Evolutionary conservation across 2,888 invertebrate species (phyloP).

Genomic region (Mesopsocus fuscifrons): DNA sequence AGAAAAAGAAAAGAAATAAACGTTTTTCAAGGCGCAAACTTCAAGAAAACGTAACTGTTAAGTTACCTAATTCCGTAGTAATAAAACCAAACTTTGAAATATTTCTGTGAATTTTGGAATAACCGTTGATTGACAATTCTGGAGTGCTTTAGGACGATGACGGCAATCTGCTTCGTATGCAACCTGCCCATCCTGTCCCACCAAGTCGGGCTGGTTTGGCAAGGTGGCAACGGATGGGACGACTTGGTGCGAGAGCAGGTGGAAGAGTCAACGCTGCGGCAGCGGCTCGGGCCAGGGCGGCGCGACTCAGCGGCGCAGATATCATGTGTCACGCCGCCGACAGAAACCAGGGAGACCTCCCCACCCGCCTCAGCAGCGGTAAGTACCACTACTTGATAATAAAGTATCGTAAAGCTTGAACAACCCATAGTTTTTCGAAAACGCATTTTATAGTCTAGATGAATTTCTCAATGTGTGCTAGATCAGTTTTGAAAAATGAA

Average conservation of each 20-base stretch:
- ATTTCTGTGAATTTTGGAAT: no score
- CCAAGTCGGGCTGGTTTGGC: constrained; percentile 87
- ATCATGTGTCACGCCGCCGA: constrained; percentile 62
- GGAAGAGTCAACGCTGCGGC: constrained; percentile 69
- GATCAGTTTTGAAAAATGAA: no score
- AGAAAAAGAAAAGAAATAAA: no score
- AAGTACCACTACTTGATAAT: no score
- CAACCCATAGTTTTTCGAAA: no score
- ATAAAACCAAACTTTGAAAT: constrained; percentile 9
- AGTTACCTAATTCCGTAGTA: no score
- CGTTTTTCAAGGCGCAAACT: no score
- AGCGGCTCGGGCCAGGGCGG: constrained; percentile 58
- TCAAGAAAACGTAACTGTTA: no score
- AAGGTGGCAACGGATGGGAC: constrained; percentile 89
- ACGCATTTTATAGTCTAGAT: no score
- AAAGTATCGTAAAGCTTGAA: no score
- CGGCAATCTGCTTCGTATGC: constrained; percentile 90
- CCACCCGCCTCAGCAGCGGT: constrained; percentile 27
- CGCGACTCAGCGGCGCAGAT: constrained; percentile 86
- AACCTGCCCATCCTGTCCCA: constrained; percentile 86
- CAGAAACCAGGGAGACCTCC: constrained; percentile 48
- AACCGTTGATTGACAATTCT: no score
- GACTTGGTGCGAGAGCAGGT: constrained; percentile 71
- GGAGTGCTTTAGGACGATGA: constrained; percentile 91
- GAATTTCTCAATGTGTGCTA: no score